phyloP scores from a whole-genome alignment of 1,140 invertebrate genomes.

The Orius insidiosus region DNA sequence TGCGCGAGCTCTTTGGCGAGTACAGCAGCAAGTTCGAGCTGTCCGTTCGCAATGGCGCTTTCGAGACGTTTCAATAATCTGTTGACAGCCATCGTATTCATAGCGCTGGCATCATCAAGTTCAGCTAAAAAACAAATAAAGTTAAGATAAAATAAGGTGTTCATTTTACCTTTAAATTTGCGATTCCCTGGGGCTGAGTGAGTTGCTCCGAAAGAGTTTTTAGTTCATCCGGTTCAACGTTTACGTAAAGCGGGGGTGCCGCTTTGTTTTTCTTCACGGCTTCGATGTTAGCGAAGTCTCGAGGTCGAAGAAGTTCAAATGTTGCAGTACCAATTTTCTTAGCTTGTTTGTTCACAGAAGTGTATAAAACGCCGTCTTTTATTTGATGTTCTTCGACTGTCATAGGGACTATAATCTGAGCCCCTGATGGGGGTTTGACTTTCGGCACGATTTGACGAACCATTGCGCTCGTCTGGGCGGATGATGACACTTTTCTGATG shows the following conservation, averaged over 20 bases:
- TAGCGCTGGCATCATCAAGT: constrained; percentile 22
- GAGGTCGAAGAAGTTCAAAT: constrained; percentile 31
- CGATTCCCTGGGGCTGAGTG: constrained; percentile 23
- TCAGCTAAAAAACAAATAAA: constrained; percentile 8
- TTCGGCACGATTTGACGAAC: constrained; percentile 20
- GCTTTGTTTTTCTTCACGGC: constrained; percentile 25
- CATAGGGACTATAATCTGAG: constrained; percentile 17
- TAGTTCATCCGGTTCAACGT: constrained; percentile 24
- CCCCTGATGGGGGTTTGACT: constrained; percentile 9
- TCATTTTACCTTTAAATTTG: constrained; percentile 25
- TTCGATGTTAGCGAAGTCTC: constrained; percentile 32
- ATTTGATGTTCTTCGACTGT: constrained; percentile 21
- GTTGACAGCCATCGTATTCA: constrained; percentile 41
- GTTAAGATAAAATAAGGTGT: neutral
- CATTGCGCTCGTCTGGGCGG: constrained; percentile 31
- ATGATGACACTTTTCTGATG: constrained; percentile 31
- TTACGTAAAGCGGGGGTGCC: constrained; percentile 23
- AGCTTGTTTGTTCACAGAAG: constrained; percentile 20
- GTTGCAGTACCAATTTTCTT: constrained; percentile 23
- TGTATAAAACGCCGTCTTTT: constrained; percentile 23
- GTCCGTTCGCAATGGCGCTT: constrained; percentile 44
- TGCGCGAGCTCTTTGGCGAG: constrained; percentile 51
- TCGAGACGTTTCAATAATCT: constrained; percentile 44
- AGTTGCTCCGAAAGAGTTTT: constrained; percentile 23
- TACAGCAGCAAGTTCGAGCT: constrained; percentile 43